Evolutionary conservation across 2,888 invertebrate species (phyloP), one percentile per base, ranked within the genome.

Genomic region (Onthophagus sagittarius): DNA sequence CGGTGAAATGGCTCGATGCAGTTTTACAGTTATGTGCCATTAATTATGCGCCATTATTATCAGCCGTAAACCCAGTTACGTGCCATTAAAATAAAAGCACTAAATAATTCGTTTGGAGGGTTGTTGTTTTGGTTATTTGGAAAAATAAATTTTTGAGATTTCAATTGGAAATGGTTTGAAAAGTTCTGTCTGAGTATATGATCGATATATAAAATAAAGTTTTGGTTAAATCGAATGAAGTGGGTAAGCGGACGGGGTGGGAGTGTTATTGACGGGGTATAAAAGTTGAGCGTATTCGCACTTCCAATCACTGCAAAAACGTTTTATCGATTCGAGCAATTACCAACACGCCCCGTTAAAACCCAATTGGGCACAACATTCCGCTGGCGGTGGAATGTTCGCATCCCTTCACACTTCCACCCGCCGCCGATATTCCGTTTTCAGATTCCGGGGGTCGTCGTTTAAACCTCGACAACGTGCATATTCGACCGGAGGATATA

Each of bases 281-380:
- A 75, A 75, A 77, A 76, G 75, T 77, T 74, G 72, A 73, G 76
- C 76, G 77, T 77, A 79, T 77, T 76, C 77, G 76, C 78, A 78
- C 77, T 79, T 79, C 77, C 79, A 80, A 81, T 81, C 80, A 80
- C 78, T 79, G 79, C 79, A 79, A 80, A 53, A 79, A 78, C 78
- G 79, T 75, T 77, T 77, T 79, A 81, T 80, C 80, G 80, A 80
- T 81, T 78, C 75, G 73, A 78, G 79, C 79, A 81, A 81, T 81
- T 80, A 80, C 80, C 78, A 53, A 77, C 78, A 77, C 77, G 77
- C 78, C 77, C 78, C 78, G 79, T 80, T 80, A 80, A 80, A 73
- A 70, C 73, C 70, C 73, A 70, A 73, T 73, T 73, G 70, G 67
- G 70, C 73, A 70, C 71, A 70, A 73, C 73, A 70, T 65, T 64